Conservation (phyloP, 2,888 invertebrate genomes). For the Tholera decimalis region DNA sequence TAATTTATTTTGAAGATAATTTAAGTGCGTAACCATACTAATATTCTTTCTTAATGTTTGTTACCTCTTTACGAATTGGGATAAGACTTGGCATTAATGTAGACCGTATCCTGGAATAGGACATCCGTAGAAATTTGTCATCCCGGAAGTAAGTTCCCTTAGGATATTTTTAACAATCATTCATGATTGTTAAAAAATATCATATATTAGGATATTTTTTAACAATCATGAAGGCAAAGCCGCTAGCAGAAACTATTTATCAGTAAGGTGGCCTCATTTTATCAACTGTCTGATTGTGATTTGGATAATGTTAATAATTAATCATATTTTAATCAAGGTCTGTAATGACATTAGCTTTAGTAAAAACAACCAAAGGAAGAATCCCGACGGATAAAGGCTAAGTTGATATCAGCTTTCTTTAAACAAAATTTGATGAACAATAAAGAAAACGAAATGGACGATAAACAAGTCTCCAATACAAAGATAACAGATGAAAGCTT, state of each 20-base stretch:
- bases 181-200: no score
- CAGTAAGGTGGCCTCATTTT: no score
- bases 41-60: no score
- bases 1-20: constrained; percentile 11
- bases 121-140: no score
- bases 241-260: no score
- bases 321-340: not conserved
- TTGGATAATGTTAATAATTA: not conserved
- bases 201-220: no score
- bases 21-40: not conserved
- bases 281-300: not conserved
- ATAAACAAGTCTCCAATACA: constrained; percentile 27
- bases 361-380: not conserved
- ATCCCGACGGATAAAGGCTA: not conserved
- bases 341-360: not conserved
- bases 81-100: no score
- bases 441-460: constrained; percentile 25
- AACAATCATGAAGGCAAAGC: no score
- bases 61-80: no score
- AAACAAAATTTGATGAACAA: not conserved
- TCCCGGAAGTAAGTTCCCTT: no score
- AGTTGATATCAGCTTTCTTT: not conserved
- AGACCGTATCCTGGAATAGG: no score
- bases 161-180: no score
- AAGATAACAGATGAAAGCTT: constrained; percentile 44